Evolutionary conservation across 2,797 vertebrate genomes (phyloP), one percentile per base, ranked within the genome.

Genomic region (Melanotaenia boesemani): DNA sequence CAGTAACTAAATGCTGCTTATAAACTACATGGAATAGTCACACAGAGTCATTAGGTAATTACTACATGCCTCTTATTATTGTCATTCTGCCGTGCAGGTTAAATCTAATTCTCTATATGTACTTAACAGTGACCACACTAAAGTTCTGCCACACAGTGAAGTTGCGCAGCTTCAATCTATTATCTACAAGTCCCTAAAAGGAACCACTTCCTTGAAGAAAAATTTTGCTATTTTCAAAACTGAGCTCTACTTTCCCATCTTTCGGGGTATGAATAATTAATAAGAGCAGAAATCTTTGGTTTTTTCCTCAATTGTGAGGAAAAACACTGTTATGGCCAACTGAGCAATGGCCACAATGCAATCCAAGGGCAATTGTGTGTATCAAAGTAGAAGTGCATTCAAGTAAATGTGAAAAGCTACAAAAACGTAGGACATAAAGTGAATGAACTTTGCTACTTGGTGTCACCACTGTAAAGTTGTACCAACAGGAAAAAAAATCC

Each of bases 1-100:
- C 26, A 28, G 54, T 37, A 68, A 71, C 61, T 54, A 7, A 72
- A 78, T 34, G 58, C 56, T 46, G 56, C n/a, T 54, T 34, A 62
- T 20, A 59, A 71, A 72, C 46, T 57, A 68, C 48, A 36, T 13
- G 36, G 32, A 67, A 54, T 55, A 16, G 28, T 55, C 26, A 2
- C 52, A 55, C 13, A 55, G 15, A 1, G 37, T 26, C 8, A 71
- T 74, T 76, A 63, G 63, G 16, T 13, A 56, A 46, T 70, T 28
- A 44, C 52, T 11, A 59, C 44, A 59, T 24, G 36, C n/a, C 12
- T 34, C 12, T n/a, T n/a, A 60, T 6, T 50, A 8, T 48, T 20
- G 54, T 24, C 20, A 69, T 28, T 56, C 62, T 46, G 6, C 22
- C 13, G n/a, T 41, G 28, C 3, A 41, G 52, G n/a, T 55, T 37